Conservation (phyloP, 2,113 vertebrate genomes). For the Rhinolophus ferrumequinum region DNA sequence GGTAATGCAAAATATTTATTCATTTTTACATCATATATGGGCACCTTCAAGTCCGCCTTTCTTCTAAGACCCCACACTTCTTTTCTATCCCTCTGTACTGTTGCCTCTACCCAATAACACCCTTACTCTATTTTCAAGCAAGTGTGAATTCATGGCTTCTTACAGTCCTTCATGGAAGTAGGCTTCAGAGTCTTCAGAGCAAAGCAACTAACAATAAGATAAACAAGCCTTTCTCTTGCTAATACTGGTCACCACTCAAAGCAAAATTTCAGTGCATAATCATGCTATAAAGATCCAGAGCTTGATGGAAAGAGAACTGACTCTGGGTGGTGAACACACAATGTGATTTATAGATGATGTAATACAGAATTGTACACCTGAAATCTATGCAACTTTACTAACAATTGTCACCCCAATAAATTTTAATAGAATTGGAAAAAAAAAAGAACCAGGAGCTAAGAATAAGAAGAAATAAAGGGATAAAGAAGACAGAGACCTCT, state of each 20-base stretch:
- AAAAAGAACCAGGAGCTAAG: background rate
- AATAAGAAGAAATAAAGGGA: background rate
- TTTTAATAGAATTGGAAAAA: too few species aligned
- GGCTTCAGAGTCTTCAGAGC: background rate
- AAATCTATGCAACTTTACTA: too few species aligned
- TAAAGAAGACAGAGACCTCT: background rate
- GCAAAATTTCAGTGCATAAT: background rate
- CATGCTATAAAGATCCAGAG: background rate
- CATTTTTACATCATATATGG: background rate
- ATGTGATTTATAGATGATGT: too few species aligned
- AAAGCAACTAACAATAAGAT: background rate
- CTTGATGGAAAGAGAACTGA: too few species aligned
- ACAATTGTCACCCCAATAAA: too few species aligned
- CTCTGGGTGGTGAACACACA: too few species aligned
- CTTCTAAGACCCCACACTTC: background rate
- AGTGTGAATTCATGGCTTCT: background rate
- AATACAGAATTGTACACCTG: too few species aligned
- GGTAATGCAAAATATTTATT: background rate
- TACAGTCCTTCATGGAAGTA: background rate
- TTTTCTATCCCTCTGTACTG: background rate
- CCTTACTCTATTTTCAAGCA: background rate
- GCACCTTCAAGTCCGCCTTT: background rate
- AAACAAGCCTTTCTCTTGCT: background rate
- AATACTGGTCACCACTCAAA: background rate
- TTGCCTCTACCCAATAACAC: fast-evolving